Conservation (phyloP, 2,888 invertebrate species). For the Myopa tessellatipennis region DNA sequence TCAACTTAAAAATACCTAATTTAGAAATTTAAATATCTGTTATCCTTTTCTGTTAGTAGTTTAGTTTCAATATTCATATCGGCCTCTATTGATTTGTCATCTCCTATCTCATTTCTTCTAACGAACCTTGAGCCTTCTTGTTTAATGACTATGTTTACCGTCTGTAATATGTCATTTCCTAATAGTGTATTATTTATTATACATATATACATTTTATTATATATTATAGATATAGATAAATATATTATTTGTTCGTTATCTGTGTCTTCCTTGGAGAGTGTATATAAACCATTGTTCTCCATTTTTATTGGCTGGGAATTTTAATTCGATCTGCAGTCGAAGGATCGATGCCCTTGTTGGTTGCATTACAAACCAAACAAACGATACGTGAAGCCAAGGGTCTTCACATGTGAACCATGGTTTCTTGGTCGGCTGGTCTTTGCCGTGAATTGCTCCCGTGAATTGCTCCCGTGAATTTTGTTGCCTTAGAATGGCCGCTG, state of each 20-base stretch:
- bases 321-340: conserved; percentile 21
- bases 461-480: not conserved
- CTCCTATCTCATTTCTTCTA: not conserved
- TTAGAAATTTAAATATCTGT: not conserved
- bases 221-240: too few species aligned
- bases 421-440: not conserved
- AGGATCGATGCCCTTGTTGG: conserved; percentile 20
- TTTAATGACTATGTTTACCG: not conserved
- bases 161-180: not conserved
- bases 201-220: too few species aligned
- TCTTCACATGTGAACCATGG: conserved; percentile 23
- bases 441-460: not conserved
- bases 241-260: not conserved
- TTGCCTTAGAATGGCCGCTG: not conserved
- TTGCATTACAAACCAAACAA: conserved; percentile 21
- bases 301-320: not conserved
- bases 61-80: not conserved
- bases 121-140: conserved; percentile 1
- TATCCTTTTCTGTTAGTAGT: not conserved
- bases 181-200: not conserved
- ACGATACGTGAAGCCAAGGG: not conserved
- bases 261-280: too few species aligned
- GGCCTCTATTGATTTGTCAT: not conserved
- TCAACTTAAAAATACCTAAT: too few species aligned
- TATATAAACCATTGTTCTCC: not conserved